Conservation (phyloP, 2,797 vertebrate genomes). For the Astyanax mexicanus region DNA sequence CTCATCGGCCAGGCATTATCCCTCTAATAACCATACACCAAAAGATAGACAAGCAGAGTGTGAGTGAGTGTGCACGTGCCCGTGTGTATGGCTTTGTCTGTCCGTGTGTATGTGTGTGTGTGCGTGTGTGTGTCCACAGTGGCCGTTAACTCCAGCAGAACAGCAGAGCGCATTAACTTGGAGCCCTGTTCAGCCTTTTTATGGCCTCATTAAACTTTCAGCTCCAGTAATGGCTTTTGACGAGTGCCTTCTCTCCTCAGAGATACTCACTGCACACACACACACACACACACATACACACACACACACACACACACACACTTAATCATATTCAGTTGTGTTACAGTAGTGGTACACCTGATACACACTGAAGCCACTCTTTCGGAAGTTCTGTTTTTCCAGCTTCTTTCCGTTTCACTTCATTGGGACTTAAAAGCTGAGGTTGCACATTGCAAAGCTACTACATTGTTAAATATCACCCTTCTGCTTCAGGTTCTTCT, state of each 20-base stretch:
- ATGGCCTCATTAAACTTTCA: conserved; percentile 65
- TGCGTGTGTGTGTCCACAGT: conserved; percentile 4
- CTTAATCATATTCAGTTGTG: conserved; percentile 15
- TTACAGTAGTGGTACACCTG: background rate
- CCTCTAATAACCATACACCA: conserved; percentile 44
- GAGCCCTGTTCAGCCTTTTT: conserved; percentile 63
- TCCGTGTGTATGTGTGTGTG: conserved; percentile 13
- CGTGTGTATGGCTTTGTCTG: conserved; percentile 15
- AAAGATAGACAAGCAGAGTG: conserved; percentile 45
- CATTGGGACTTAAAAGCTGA: too few relatives aligned
- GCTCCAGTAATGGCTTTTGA: conserved; percentile 42
- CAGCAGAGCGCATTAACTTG: conserved; percentile 64
- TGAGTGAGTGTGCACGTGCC: conserved; percentile 5
- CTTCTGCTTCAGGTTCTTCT: too few relatives aligned
- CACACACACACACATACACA: background rate
- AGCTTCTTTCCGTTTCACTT: too few relatives aligned
- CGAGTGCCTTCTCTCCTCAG: conserved; percentile 38
- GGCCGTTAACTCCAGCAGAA: conserved; percentile 53
- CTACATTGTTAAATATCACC: too few relatives aligned
- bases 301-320: conserved; percentile 1
- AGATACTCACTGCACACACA: conserved; percentile 18
- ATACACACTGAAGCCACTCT: conserved; percentile 16
- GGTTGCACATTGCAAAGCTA: too few relatives aligned
- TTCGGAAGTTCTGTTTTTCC: background rate
- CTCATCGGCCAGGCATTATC: conserved; percentile 54